These are phyloP conservation scores for Acridotheres tristis DNA, from an alignment of 2,797 vertebrate species.

Conservation along the genomic window DNA sequence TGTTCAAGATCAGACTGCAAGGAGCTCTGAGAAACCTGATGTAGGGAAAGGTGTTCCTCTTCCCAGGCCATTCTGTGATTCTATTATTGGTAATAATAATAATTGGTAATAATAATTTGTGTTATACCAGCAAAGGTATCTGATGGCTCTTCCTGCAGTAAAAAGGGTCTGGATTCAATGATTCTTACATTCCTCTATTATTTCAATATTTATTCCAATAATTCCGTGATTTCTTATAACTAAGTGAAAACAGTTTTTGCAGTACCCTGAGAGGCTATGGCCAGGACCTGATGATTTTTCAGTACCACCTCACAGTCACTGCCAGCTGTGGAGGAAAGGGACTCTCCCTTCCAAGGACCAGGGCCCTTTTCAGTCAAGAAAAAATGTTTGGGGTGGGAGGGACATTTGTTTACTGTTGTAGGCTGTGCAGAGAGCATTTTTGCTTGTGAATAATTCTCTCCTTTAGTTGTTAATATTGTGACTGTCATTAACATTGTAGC, in stretches of 20 bases:
- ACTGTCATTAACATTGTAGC: not conserved
- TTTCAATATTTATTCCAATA: not conserved
- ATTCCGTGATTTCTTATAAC: not conserved
- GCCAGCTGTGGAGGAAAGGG: rapidly evolving
- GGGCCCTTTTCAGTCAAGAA: not conserved
- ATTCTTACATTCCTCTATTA: not conserved
- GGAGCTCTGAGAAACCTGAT: not conserved
- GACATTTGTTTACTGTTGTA: not conserved
- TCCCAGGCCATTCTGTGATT: not conserved
- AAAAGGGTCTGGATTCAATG: not conserved
- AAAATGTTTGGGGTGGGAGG: rapidly evolving
- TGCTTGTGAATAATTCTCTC: not conserved
- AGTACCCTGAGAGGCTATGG: not conserved
- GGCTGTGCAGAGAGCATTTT: rapidly evolving
- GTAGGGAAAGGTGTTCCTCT: not conserved
- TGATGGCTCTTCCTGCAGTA: not conserved
- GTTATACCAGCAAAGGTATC: not conserved
- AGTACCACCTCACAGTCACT: not conserved
- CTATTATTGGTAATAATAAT: not conserved
- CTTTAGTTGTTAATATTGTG: not conserved
- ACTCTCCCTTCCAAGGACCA: not conserved
- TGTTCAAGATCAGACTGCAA: not conserved
- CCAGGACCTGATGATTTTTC: not conserved
- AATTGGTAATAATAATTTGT: not conserved
- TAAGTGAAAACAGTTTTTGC: not conserved